Percentiles rank a stretch among this genome's conserved stretches.
Conservation (phyloP, 2,797 vertebrate genomes). For the Pteronotus mesoamericanus region DNA sequence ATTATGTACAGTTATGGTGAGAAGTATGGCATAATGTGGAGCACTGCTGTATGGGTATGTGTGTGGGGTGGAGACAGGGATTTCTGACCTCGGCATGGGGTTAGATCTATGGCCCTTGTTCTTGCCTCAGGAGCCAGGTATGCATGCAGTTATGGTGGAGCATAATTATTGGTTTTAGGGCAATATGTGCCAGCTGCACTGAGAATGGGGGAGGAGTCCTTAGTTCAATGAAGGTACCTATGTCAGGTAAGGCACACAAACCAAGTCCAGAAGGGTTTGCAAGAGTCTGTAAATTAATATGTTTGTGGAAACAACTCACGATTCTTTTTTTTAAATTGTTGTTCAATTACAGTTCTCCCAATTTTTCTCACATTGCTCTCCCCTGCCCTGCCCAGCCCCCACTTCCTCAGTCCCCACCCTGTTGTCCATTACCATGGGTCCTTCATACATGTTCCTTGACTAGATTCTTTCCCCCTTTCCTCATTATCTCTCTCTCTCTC, state of each 20-base stretch:
- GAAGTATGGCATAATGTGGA: neutral
- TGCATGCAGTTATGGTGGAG: neutral
- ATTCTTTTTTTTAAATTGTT: neutral
- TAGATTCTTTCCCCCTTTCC: neutral
- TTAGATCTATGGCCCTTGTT: neutral
- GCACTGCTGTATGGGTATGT: neutral
- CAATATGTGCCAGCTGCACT: neutral
- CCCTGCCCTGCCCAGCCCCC: neutral
- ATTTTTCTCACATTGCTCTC: neutral
- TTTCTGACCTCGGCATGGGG: neutral
- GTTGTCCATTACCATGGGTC: neutral
- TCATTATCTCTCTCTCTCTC: neutral
- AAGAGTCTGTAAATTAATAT: neutral
- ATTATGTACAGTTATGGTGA: neutral
- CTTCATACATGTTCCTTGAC: neutral
- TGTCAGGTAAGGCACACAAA: neutral
- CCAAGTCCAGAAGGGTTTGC: neutral
- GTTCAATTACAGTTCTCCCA: neutral
- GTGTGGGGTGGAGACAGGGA: neutral
- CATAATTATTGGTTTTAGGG: neutral
- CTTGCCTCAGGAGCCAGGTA: neutral
- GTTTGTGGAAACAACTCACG: neutral
- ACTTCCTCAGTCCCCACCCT: neutral
- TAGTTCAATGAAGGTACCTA: neutral
- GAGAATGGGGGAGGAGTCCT: neutral